phyloP scores from a whole-genome alignment of 2,888 invertebrate species.

The Drosophila leonis region DNA sequence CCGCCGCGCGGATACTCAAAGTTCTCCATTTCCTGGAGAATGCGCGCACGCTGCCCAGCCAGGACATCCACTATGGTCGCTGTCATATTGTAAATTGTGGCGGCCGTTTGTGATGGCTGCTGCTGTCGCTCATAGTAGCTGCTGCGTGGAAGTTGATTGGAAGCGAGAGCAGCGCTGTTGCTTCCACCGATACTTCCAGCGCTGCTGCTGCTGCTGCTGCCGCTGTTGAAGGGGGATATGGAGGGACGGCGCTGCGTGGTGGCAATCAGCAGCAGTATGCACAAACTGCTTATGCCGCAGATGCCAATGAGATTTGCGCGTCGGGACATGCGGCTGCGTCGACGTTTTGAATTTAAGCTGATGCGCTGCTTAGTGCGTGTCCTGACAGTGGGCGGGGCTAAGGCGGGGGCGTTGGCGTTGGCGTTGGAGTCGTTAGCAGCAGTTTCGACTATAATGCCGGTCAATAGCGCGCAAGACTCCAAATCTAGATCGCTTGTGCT shows the following conservation, averaged over 20 bases:
- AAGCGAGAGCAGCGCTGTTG: constrained; percentile 37
- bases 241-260: constrained; percentile 85
- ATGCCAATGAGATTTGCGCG: constrained; percentile 85
- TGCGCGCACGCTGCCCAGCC: constrained; percentile 86
- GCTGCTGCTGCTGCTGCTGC: constrained; percentile 41
- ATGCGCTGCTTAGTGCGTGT: constrained; percentile 80
- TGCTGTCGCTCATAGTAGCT: constrained; percentile 71
- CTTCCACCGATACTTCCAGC: constrained; percentile 43
- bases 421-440: constrained; percentile 27
- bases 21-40: constrained; percentile 87
- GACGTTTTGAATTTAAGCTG: constrained; percentile 74
- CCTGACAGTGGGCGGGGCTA: constrained; percentile 50
- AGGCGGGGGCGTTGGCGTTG: constrained; percentile 17
- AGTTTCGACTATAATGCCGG: constrained; percentile 62
- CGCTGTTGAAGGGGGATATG: constrained; percentile 71
- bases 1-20: constrained; percentile 88
- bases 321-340: constrained; percentile 84
- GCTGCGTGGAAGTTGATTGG: constrained; percentile 47
- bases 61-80: constrained; percentile 87
- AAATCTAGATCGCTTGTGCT: constrained; percentile 53
- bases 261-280: constrained; percentile 85
- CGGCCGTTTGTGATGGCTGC: constrained; percentile 68
- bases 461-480: constrained; percentile 76
- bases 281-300: constrained; percentile 85
- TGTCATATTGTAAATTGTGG: constrained; percentile 82